Evolutionary conservation across 2,797 vertebrate genomes (phyloP), one percentile per base, ranked within the genome.

Genomic region (Epinephelus malabaricus): DNA sequence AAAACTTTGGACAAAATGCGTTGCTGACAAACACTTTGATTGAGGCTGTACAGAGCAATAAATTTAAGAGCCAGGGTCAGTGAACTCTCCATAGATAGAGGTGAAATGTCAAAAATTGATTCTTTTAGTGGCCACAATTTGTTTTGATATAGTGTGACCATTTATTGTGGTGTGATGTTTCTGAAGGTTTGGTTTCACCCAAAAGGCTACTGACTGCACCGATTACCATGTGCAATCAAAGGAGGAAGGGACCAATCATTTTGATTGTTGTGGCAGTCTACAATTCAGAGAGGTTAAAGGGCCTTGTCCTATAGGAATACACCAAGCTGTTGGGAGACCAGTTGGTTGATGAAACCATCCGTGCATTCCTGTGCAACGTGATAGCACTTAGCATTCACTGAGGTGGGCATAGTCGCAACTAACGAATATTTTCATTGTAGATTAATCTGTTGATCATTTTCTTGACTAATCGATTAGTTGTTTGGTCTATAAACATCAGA

Each of bases 71-170:
- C 82, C 78, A 87, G 90, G 93, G 94, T 95, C 92, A 88, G 81
- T 88, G 88, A 94, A 95, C 89, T 88, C 86, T 88, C 76, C 60
- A 67, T 82, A 86, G 88, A 92, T 92, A 38, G 92, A 89, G 93
- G 94, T 95, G 89, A 95, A 94, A 92, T 94, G 94, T 95, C 93
- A 94, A 91, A 92, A 93, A 95, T 95, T 83, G 88, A 95, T 95
- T 95, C 85, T 83, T 92, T 89, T 90, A 76, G 85, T 88, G 81
- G 88, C 79, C 82, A 87, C 89, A 89, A 88, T 94, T 92, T 93
- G 88, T 92, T 93, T 91, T 91, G 90, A 93, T 90, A 85, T 76
- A 79, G 80, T 76, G 62, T 62, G 76, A 89, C 86, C 66, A 83
- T 92, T 93, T 90, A 91, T 89, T 86, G 82, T 80, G 59, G 46